These are phyloP conservation scores for Phalangium opilio DNA, from an alignment of 2,888 invertebrate genomes.

Conservation along the genomic window DNA sequence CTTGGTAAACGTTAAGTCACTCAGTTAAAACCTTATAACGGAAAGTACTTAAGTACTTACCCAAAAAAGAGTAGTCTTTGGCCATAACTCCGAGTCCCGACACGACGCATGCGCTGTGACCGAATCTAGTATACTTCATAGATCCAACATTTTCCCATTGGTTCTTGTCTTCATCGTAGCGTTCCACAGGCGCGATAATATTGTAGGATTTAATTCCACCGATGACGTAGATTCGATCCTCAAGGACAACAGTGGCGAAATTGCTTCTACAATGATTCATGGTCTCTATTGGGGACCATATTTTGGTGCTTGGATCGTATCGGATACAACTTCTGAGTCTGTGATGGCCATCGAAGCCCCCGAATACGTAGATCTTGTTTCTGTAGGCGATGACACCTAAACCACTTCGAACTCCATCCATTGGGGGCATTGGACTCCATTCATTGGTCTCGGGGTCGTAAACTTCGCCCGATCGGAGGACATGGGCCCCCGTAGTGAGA, in stretches of 20 bases:
- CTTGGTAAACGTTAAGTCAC: no score
- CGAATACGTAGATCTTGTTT: conserved; percentile 55
- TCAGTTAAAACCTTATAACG: no score
- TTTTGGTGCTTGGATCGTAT: no score
- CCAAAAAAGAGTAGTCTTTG: no score
- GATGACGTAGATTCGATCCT: conserved; percentile 60
- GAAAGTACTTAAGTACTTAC: no score
- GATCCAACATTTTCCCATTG: conserved; percentile 49
- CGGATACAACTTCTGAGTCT: no score
- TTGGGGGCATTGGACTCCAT: conserved; percentile 46
- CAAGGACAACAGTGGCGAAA: no score
- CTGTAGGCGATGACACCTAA: conserved; percentile 52
- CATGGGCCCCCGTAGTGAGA: conserved; percentile 60
- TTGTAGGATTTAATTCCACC: conserved; percentile 67
- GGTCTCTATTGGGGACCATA: no score
- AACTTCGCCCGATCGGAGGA: conserved; percentile 55
- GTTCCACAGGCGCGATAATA: conserved; percentile 59
- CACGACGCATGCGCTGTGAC: no score
- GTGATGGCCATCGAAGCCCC: conserved; percentile 60
- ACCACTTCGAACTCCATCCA: conserved; percentile 58
- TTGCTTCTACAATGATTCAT: no score
- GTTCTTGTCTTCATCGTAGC: conserved; percentile 50
- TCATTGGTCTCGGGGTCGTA: conserved; percentile 51
- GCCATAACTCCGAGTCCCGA: no score
- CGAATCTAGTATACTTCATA: conserved; percentile 67